Base-by-base conservation (phyloP, 2,113 vertebrate species). In the Seriola aureovittata region DNA sequence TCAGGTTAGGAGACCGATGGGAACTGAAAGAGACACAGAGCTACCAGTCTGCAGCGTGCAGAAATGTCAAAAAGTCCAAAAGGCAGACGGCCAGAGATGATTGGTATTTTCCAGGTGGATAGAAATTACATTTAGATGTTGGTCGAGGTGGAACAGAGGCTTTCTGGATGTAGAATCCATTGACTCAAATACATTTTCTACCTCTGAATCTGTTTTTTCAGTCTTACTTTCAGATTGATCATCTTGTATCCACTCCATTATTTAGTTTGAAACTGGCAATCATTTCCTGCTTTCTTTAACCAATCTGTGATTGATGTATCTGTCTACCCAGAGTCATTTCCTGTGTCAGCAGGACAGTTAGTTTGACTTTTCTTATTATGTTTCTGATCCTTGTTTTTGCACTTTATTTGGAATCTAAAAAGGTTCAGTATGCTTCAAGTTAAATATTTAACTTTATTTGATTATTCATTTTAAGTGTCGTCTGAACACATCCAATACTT, bases 11-110 rank as follows among this genome's bases (percentile, higher is more conserved):
- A 32, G 36, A 12, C 25, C 8, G 0, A 63, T 10, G 0, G 12
- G 42, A 57, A 54, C 57, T 46, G 36, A 1, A 21, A 65, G 23
- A 59, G 1, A 7, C 12, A 32, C n/a, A 75, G 16, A 82, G 46
- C 44, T 54, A 23, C n/a, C 10, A 10, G 40, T 63, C 60, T 38
- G 40, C 70, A 44, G 9, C 3, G 32, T 55, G 44, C 57, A 21
- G 68, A 70, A 75, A 84, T 70, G 48, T 75, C 70, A 74, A 17
- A 64, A 57, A 38, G 25, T 73, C 25, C 11, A 1, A 55, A 12
- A 36, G 68, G 67, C 42, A 83, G 73, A 76, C 46, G 5, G 65
- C 52, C 9, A n/a, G 44, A 63, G 46, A 0, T 23, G 38, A 74
- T 2, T 34, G 21, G 11, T 16, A 25, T 73, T 68, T 68, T 62